Base-by-base conservation (phyloP, 2,888 invertebrate species). In the Oscheius sp. region DNA sequence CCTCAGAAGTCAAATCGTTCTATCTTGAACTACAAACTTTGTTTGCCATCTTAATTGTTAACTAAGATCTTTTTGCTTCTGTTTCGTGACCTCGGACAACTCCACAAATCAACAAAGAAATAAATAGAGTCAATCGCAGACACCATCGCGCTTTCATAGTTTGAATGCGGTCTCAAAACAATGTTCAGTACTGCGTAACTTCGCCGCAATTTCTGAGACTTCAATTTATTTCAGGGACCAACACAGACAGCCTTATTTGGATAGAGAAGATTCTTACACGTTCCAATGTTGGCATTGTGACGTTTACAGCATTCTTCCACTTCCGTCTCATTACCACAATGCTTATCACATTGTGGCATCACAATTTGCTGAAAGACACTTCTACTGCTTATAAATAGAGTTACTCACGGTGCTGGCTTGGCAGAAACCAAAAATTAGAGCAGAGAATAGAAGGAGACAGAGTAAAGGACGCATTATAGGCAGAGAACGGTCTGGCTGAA, bases 321-420 rank as follows among this genome's bases (percentile, higher is more conserved):
- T 13, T 13, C 53, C 29, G 53, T 53, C 53, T 53, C 53, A 53
- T 53, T 53, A 4, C 53, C 53, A 53, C 53, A 53, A 53, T 53
- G 11, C 11, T 4, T 29, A 11, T 53, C 11, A 53, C 53, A 53
- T 21, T 13, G 3, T 53, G 53, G 53, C n/a, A 53, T 29, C n/a
- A 21, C 53, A 1, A 53, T 53, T 53, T 53, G 53, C 53, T 53
- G 53, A 53, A 53, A 53, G 53, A 53, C 29, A 13, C 7, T 53
- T 42, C 7, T 42, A 3, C 42, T 42, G 42, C 3, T 9, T 3
- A 3, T 9, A 53, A 29, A 13, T 9, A 53, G 11, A 13, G n/a
- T 53, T 53, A 53, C 21, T 21, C 21, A 21, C 53, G 11, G 53
- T 53, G 11, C 53, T 53, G 29, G 53, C 53, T 53, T 21, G 53